Evolutionary conservation across 2,113 vertebrate species (phyloP).

Genomic region (Myotis yumanensis): DNA sequence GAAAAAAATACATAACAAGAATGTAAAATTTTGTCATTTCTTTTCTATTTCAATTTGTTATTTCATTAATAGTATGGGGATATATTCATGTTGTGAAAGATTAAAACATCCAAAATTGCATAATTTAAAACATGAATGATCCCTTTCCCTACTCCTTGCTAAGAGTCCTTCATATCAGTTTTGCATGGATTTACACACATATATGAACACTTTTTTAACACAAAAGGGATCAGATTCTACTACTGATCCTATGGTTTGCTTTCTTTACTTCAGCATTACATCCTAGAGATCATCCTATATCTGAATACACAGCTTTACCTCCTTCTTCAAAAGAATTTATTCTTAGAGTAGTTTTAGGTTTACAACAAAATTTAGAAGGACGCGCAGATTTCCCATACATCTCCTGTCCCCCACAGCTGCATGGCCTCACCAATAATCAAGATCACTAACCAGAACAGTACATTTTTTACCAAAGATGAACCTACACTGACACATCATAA

Average conservation of each 20-base stretch:
- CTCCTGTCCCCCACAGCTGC: neutral
- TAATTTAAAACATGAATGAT: neutral
- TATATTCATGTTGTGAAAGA: neutral
- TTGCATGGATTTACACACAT: neutral
- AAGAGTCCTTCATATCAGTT: neutral
- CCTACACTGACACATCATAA: neutral
- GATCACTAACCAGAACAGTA: neutral
- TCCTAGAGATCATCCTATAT: neutral
- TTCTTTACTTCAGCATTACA: neutral
- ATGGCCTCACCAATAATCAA: neutral
- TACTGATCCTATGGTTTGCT: neutral
- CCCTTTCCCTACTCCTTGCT: neutral
- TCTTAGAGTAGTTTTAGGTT: neutral
- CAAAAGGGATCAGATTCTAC: neutral
- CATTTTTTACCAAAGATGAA: neutral
- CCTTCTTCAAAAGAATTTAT: neutral
- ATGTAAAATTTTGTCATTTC: neutral
- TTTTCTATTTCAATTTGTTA: slow-evolving; percentile 19
- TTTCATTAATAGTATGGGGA: neutral
- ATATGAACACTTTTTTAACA: neutral
- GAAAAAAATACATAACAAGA: slow-evolving; percentile 1
- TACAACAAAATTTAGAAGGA: neutral
- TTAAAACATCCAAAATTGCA: neutral
- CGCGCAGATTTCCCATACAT: neutral
- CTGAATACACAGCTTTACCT: neutral